A percentile compares a stretch with the other conserved stretches of the same genome.
phyloP scores from a whole-genome alignment of 2,113 vertebrate species.

The Pterocles burchelli region DNA sequence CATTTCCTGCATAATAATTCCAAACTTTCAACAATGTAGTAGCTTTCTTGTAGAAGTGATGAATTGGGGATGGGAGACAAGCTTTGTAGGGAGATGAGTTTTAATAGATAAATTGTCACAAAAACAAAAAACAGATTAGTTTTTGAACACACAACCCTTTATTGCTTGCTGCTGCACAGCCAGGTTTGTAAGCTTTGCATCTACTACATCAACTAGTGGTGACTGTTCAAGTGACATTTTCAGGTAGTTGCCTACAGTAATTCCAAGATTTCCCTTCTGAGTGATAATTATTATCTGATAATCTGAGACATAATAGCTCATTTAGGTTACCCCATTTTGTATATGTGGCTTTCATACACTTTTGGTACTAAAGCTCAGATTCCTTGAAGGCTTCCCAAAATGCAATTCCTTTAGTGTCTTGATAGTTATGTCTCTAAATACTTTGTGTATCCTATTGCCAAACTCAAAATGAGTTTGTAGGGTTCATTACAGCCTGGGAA shows the following conservation, averaged over 20 bases:
- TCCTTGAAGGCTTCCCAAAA: neutral
- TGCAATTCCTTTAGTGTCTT: neutral
- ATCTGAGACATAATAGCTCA: neutral
- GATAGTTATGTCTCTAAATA: neutral
- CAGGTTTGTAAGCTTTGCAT: neutral
- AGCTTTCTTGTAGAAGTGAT: neutral
- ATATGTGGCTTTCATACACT: neutral
- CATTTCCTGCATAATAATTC: neutral
- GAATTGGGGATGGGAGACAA: neutral
- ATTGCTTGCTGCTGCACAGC: neutral
- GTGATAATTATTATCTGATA: too few relatives aligned
- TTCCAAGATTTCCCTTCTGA: neutral
- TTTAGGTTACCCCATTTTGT: neutral
- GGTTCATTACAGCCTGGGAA: neutral
- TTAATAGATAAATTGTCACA: neutral
- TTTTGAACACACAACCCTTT: neutral
- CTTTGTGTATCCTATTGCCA: neutral
- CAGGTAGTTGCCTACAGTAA: neutral
- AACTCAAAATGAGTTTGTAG: neutral
- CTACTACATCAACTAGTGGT: neutral
- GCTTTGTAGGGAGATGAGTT: neutral
- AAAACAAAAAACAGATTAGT: neutral
- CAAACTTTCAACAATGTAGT: neutral
- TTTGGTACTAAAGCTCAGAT: neutral
- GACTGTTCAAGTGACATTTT: neutral